phyloP scores from a whole-genome alignment of 2,113 vertebrate genomes.

The Anguilla rostrata region DNA sequence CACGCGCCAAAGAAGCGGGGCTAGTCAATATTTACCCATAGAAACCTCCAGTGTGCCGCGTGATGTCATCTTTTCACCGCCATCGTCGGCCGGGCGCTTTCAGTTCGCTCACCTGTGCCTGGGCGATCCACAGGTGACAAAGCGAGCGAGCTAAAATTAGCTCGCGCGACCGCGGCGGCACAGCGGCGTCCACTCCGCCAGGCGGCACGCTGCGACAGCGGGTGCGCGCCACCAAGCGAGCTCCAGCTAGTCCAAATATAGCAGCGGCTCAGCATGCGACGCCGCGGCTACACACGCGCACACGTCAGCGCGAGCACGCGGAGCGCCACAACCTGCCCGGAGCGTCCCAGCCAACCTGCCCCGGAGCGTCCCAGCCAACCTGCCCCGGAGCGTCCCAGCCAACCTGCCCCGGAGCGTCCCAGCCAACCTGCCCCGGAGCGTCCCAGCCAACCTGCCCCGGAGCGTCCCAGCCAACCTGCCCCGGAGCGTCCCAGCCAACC shows the following conservation, averaged over 20 bases:
- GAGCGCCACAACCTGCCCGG: too few species aligned
- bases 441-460: not conserved
- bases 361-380: too few species aligned
- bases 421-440: not conserved
- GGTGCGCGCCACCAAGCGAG: too few species aligned
- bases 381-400: too few species aligned
- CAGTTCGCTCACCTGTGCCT: not conserved
- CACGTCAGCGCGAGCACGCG: too few species aligned
- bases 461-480: too few species aligned
- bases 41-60: not conserved
- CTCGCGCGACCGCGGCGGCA: not conserved
- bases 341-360: too few species aligned
- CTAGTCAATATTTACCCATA: constrained; percentile 16
- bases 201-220: not conserved
- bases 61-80: not conserved
- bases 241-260: too few species aligned
- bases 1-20: not conserved
- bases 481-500: not conserved
- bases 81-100: not conserved
- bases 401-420: too few species aligned
- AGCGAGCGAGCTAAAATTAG: not conserved
- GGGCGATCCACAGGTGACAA: not conserved
- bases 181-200: not conserved
- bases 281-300: too few species aligned
- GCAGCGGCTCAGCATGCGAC: too few species aligned